phyloP scores from a whole-genome alignment of 2,113 vertebrate genomes.

The Leptobrachium leishanense region DNA sequence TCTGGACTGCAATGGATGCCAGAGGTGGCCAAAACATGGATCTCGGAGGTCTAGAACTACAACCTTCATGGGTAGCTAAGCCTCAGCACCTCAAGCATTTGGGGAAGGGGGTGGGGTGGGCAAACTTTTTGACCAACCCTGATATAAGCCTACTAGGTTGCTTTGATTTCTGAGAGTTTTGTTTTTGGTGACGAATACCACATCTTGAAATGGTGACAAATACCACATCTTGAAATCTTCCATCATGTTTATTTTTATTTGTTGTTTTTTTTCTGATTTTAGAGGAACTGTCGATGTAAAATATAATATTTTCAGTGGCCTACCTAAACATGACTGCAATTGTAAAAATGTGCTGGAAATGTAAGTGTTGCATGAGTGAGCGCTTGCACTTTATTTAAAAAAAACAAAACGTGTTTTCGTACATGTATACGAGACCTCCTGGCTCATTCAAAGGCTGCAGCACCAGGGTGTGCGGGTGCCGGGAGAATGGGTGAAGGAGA shows the following conservation, averaged over 20 bases:
- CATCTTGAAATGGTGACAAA: not conserved
- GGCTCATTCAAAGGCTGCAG: not conserved
- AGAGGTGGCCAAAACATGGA: not conserved
- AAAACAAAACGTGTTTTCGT: not conserved
- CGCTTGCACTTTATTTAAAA: slow-evolving; percentile 27
- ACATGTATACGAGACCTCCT: not conserved
- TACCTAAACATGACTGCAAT: not conserved
- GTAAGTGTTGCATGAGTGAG: slow-evolving; percentile 11
- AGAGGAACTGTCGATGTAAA: slow-evolving; percentile 14
- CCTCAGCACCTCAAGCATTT: too few relatives aligned
- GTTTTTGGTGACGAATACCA: not conserved
- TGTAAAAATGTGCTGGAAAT: not conserved
- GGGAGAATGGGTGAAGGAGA: not conserved
- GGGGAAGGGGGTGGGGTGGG: too few relatives aligned
- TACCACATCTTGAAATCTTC: not conserved
- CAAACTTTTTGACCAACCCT: too few relatives aligned
- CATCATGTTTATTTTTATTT: slow-evolving; percentile 10
- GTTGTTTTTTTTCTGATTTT: not conserved
- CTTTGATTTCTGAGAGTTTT: not conserved
- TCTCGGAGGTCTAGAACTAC: too few relatives aligned
- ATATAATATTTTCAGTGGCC: slow-evolving; percentile 8
- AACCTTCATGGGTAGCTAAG: too few relatives aligned
- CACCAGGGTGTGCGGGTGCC: not conserved
- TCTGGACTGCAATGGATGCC: not conserved
- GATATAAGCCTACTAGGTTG: not conserved